Evolutionary conservation across 2,888 invertebrate genomes (phyloP), one percentile per base, ranked within the genome.

Genomic region (Byasa hedistus): DNA sequence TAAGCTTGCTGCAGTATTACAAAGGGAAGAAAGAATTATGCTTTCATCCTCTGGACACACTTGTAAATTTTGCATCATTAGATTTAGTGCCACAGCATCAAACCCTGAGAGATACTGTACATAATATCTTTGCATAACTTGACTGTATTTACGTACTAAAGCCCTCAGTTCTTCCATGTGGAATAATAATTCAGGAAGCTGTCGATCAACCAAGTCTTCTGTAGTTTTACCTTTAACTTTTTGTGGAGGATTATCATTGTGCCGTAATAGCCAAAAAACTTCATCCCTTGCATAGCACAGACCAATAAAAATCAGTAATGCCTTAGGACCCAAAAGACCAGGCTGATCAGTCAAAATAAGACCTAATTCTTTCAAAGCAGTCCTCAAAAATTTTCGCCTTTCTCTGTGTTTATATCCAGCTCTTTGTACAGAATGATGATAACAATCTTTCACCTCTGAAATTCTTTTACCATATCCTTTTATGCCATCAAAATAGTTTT

Each of bases 101-200:
- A 97, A 99, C 17, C 98, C 98, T 51, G 97, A 96, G 65, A 99
- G 92, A 91, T 98, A 99, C 87, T 99, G 98, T 32, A 99, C 97
- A 87, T 98, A 99, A 85, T 99, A 99, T 71, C 98, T 94, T 86
- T 99, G 99, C 92, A 99, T 96, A 12, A 99, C 98, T 91, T 98
- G 98, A 76, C 97, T 97, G 84, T 99, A 98, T 83, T 99, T 99
- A 70, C 98, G 94, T 5, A 99, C 97, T 64, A 99, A 91, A 27
- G 97, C 97, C 77, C 99, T 93, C 61, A 99, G 87, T 85, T 99
- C 99, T 84, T 99, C 98, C 95, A 99, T 99, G 80, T 99, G 98
- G 81, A 99, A 99, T 12, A 99, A 90, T 57, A 99, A 90, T 85
- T 99, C 99, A 1, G 99, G 99, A 56, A 99, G 92, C 82, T 99